Evolutionary conservation across 2,888 invertebrate genomes (phyloP).

Genomic region (Iselma pallidipennis): DNA sequence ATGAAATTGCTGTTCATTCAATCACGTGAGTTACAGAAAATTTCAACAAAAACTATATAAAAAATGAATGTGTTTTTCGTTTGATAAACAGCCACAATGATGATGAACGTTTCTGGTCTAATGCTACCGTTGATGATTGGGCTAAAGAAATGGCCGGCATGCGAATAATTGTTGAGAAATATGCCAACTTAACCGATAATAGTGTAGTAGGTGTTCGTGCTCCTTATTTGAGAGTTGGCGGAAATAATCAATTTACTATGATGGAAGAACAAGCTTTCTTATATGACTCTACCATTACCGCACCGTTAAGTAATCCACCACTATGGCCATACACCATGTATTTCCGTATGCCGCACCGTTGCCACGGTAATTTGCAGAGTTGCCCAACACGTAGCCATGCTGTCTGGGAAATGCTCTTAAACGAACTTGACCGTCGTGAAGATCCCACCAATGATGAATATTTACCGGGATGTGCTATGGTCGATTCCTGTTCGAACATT

Average conservation of each 20-base stretch:
- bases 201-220: conserved; percentile 90
- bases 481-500: conserved; percentile 93
- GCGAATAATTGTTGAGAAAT: conserved; percentile 88
- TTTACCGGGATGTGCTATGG: conserved; percentile 91
- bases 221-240: conserved; percentile 88
- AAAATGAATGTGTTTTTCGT: conserved; percentile 2
- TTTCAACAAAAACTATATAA: neutral
- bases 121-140: conserved; percentile 91
- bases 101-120: conserved; percentile 91
- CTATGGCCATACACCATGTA: conserved; percentile 99
- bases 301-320: conserved; percentile 87
- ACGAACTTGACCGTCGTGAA: conserved; percentile 89
- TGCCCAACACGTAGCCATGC: conserved; percentile 92
- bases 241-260: conserved; percentile 96
- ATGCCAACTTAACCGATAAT: conserved; percentile 86
- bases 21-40: conserved; percentile 74
- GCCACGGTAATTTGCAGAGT: conserved; percentile 89
- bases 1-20: conserved; percentile 92
- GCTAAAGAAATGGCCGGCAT: conserved; percentile 94
- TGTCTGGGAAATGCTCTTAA: conserved; percentile 97
- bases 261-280: conserved; percentile 95
- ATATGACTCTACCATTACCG: conserved; percentile 94
- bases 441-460: conserved; percentile 89
- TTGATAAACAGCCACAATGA: conserved; percentile 75
- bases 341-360: conserved; percentile 94